Base-by-base conservation (phyloP, 2,888 invertebrate genomes). In the Pachycephus smyrnensis region DNA sequence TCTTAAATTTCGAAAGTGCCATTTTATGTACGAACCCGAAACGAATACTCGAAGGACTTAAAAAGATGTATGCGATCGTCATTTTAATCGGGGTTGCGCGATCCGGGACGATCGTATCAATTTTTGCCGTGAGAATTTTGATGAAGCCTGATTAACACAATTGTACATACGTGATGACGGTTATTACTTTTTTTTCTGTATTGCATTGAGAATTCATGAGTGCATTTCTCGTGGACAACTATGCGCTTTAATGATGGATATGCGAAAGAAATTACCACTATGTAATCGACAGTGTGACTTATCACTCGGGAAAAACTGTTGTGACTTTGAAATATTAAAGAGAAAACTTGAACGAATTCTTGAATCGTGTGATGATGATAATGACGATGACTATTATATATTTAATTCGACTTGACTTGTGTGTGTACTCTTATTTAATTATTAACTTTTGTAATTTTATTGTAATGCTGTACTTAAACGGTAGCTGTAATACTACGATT, bases 361-460 rank as follows among this genome's bases (percentile, higher is more conserved):
- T 33, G 35, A 76, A 80, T 73, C 69, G 77, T 75, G 74, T 73
- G 55, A 79, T 40, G 68, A 71, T 76, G 1, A 55, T 12, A 31
- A 55, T 33, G 73, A 73, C 30, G 30, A 23, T 15, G 23, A 40
- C 55, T 77, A 73, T 77, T 78, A 71, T 77, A 74, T 83, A 81
- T 83, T 83, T 84, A 83, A 84, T 82, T 82, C 75, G 81, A 81
- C 80, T 79, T 78, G 69, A 76, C 77, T 82, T 79, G 82, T 78
- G 82, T 78, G 83, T 80, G 81, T 82, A 80, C 80, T 79, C 77
- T 83, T 84, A 84, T 84, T 84, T 84, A 84, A 84, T 83, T 76
- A 78, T 81, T 82, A 81, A 82, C 77, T 80, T 69, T 76, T 77
- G 77, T 78, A 77, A 76, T 73, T 77, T 75, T 75, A 75, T 75